Evolutionary conservation across 2,113 vertebrate species (phyloP).

Genomic region (Rhabdomys dilectus): DNA sequence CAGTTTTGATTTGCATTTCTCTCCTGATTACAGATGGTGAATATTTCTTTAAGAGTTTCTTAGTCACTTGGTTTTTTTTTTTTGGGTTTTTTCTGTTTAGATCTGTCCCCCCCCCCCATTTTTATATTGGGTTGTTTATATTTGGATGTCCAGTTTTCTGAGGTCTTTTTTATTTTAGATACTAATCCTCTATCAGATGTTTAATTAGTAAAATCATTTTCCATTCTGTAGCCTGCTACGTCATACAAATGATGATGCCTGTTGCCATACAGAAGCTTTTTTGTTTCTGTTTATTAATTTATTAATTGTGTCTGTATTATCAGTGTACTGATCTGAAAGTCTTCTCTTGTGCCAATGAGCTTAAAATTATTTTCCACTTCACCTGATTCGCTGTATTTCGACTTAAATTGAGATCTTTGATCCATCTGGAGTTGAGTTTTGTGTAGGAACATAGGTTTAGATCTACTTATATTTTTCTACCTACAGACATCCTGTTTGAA

Average conservation of each 20-base stretch:
- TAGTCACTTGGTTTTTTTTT: not conserved
- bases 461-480: not conserved
- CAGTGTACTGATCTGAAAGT: not conserved
- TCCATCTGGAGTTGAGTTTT: not conserved
- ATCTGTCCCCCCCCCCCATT: not conserved
- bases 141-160: not conserved
- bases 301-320: not conserved
- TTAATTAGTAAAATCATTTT: not conserved
- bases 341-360: not conserved
- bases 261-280: not conserved
- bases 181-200: not conserved
- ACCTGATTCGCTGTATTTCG: not conserved
- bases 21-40: not conserved
- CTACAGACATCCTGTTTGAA: not conserved
- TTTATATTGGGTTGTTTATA: not conserved
- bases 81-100: not conserved
- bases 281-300: not conserved
- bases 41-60: not conserved
- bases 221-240: not conserved
- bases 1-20: not conserved
- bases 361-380: not conserved
- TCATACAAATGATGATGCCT: not conserved
- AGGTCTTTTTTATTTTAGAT: not conserved
- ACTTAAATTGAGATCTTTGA: not conserved
- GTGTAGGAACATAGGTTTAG: not conserved